Evolutionary conservation across 2,888 invertebrate genomes (phyloP).

Genomic region (Dolomedes plantarius): DNA sequence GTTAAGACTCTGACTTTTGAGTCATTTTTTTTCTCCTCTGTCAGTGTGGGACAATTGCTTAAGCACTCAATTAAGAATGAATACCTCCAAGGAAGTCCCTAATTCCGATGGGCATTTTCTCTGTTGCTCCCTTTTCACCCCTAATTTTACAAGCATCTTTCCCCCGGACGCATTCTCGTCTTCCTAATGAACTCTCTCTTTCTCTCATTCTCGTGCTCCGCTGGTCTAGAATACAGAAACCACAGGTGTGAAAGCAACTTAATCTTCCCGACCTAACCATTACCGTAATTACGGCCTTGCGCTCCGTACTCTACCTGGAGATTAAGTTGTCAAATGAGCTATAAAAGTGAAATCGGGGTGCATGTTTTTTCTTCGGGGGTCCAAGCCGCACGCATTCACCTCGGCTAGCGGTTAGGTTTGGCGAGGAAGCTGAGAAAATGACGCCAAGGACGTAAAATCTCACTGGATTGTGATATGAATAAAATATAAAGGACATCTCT

Average conservation of each 20-base stretch:
- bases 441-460: background rate
- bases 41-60: background rate
- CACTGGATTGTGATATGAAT: too few species aligned
- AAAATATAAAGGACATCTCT: too few species aligned
- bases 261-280: conserved; percentile 3
- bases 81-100: background rate
- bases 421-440: background rate
- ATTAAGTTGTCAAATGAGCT: conserved; percentile 29
- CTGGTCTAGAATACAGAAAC: background rate
- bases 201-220: too few species aligned
- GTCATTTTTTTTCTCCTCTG: background rate
- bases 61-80: background rate
- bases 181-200: background rate
- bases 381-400: background rate
- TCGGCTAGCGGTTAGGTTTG: background rate
- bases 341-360: conserved; percentile 17
- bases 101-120: background rate
- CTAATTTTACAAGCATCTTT: background rate
- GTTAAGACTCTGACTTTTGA: background rate
- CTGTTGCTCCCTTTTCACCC: background rate
- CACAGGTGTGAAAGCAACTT: conserved; percentile 13
- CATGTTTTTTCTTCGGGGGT: background rate
- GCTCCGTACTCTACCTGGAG: background rate
- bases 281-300: background rate
- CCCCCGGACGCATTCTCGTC: background rate